A percentile compares a stretch with the other conserved stretches of the same genome.
These are phyloP conservation scores for Oryzias curvinotus DNA, from an alignment of 2,113 vertebrate species.

Conservation along the genomic window DNA sequence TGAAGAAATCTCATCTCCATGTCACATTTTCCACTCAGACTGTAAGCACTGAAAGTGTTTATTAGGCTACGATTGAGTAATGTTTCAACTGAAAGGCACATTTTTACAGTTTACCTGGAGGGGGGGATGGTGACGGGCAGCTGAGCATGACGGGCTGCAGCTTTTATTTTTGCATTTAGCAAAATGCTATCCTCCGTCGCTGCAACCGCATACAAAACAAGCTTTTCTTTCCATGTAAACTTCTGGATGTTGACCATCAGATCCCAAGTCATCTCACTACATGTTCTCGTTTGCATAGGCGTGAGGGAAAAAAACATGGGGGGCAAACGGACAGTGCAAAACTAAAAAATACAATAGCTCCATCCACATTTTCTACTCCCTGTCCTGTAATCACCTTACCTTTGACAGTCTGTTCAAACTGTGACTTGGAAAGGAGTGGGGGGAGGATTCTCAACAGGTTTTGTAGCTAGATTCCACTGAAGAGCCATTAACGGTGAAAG, in stretches of 20 bases:
- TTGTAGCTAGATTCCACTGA: not conserved
- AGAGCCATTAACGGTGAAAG: conserved; percentile 2
- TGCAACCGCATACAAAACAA: not conserved
- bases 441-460: conserved; percentile 25
- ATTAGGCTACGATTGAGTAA: conserved; percentile 25
- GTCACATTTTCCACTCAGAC: conserved; percentile 12
- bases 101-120: conserved; percentile 15
- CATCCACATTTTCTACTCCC: conserved; percentile 26
- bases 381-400: conserved; percentile 40
- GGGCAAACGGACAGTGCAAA: not conserved
- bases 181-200: not conserved
- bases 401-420: conserved; percentile 33
- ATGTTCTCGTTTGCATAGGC: not conserved
- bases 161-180: not conserved
- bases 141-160: not conserved
- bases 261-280: not conserved
- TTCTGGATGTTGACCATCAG: not conserved
- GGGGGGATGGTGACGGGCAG: not conserved
- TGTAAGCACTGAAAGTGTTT: conserved; percentile 1
- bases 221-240: not conserved
- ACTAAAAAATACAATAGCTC: conserved; percentile 15
- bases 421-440: conserved; percentile 19
- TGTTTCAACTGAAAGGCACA: conserved; percentile 21
- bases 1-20: too few species aligned
- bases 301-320: not conserved